A percentile compares a stretch with the other conserved stretches of the same genome.
Conservation (phyloP, 1,140 invertebrate species). For the honey bee (Apis mellifera) region DNA sequence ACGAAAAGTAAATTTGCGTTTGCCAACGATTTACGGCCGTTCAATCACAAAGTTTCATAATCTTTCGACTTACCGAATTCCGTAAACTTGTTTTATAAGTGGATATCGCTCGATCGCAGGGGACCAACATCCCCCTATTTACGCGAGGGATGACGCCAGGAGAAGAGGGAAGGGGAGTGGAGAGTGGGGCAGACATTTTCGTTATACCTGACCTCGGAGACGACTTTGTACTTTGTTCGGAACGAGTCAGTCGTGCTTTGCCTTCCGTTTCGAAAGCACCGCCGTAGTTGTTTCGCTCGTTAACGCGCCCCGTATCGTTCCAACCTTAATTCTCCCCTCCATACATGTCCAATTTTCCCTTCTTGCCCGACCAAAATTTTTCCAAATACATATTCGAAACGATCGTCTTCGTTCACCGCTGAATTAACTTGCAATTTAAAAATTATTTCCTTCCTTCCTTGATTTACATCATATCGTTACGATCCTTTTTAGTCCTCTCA, state of each 20-base stretch:
- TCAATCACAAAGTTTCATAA: too few species aligned
- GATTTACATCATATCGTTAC: too few species aligned
- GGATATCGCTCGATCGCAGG: constrained; percentile 32
- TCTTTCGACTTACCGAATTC: too few species aligned
- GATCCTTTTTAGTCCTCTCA: too few species aligned
- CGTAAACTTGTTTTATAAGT: neutral
- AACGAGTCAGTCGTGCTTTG: constrained; percentile 42
- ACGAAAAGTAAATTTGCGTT: too few species aligned
- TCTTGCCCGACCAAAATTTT: too few species aligned
- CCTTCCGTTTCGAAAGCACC: constrained; percentile 18
- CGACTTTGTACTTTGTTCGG: constrained; percentile 40
- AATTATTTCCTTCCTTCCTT: too few species aligned
- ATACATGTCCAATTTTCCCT: neutral
- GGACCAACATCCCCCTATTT: constrained; percentile 33
- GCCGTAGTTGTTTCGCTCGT: constrained; percentile 1
- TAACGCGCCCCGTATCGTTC: neutral
- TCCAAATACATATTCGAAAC: too few species aligned
- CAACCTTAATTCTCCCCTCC: too few species aligned
- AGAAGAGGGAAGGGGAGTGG: neutral
- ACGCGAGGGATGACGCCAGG: neutral
- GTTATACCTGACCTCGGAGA: constrained; percentile 28
- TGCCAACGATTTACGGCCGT: too few species aligned
- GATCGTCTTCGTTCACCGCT: too few species aligned
- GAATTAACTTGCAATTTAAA: too few species aligned
- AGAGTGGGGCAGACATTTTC: constrained; percentile 29